Base-by-base conservation (phyloP, 53 echinoderm and acorn worm species). In the Echinarachnius parma region DNA sequence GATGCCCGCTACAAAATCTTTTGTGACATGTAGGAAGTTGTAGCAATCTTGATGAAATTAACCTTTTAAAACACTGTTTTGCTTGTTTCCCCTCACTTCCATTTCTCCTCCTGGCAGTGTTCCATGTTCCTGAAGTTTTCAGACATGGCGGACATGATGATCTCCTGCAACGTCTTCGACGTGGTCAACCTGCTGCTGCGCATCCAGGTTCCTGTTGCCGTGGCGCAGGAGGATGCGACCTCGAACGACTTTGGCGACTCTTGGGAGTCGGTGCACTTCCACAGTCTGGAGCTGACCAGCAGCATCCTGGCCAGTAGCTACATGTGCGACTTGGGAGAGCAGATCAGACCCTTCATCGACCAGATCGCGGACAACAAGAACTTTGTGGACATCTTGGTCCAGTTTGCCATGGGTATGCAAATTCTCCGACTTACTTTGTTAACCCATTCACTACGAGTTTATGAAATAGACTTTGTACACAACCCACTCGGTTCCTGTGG, bases 181-280 rank as follows among this genome's bases (percentile, higher is more conserved):
- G 70, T 83, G 4, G 32, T 76, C 10, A 77, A 60, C 65, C 61
- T 83, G 4, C 77, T 83, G 4, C 66, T 91, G 3, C 80, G 78
- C 13, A 62, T 91, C 33, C 69, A 78, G 28, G 42, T 91, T 11
- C n/a, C n/a, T n/a, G n/a, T n/a, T n/a, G 49, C 69, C 10, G 52
- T 61, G 22, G 59, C 76, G 3, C 72, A 86, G 69, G 69, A 42
- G 4, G 70, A 69, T 53, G 52, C 53, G 0, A 53, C 53, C 70
- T n/a, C n/a, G n/a, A 69, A 53, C 70, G n/a, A 26, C 34, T 34
- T 53, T 1, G 86, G 81, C 2, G 91, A 91, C 59, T 80, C 83
- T 0, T 91, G 87, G 87, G 71, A 91, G n/a, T 61, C 91, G 0
- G 77, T 91, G 15, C 80, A 91, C 64, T 87, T 81, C 26, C 87